Evolutionary conservation across 2,113 vertebrate genomes (phyloP).

Genomic region (Salvelinus alpinus): DNA sequence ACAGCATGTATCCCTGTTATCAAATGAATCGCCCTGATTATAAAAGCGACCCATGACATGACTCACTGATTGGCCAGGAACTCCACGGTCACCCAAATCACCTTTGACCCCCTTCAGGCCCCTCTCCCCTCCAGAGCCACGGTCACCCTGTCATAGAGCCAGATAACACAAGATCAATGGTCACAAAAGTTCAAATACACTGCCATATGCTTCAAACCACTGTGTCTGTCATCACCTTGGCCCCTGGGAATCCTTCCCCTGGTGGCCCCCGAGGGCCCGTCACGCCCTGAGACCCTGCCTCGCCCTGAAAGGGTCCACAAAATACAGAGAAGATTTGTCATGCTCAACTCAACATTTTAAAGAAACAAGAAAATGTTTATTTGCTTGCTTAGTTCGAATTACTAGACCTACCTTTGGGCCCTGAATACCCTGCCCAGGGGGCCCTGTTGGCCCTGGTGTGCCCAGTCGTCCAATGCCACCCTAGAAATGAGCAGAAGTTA

Average conservation of each 20-base stretch:
- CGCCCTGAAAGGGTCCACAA: conserved; percentile 71
- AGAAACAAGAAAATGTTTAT: background rate
- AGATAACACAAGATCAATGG: background rate
- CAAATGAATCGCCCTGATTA: no score
- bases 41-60: background rate
- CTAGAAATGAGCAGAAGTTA: conserved; percentile 54
- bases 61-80: conserved; percentile 79
- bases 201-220: background rate
- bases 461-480: conserved; percentile 80
- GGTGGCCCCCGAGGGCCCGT: conserved; percentile 80
- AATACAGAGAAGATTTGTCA: background rate
- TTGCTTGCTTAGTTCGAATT: background rate
- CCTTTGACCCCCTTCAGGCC: conserved; percentile 85
- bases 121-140: conserved; percentile 78
- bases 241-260: conserved; percentile 84
- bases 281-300: conserved; percentile 83
- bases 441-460: conserved; percentile 75
- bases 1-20: no score
- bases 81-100: conserved; percentile 79
- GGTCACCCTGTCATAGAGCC: conserved; percentile 76
- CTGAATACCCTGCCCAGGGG: conserved; percentile 84
- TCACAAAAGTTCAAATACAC: background rate
- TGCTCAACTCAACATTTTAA: background rate
- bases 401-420: conserved; percentile 79
- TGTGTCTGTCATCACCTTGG: conserved; percentile 74